Base-by-base conservation (phyloP, 2,113 vertebrate genomes). In the Bombycilla garrulus region DNA sequence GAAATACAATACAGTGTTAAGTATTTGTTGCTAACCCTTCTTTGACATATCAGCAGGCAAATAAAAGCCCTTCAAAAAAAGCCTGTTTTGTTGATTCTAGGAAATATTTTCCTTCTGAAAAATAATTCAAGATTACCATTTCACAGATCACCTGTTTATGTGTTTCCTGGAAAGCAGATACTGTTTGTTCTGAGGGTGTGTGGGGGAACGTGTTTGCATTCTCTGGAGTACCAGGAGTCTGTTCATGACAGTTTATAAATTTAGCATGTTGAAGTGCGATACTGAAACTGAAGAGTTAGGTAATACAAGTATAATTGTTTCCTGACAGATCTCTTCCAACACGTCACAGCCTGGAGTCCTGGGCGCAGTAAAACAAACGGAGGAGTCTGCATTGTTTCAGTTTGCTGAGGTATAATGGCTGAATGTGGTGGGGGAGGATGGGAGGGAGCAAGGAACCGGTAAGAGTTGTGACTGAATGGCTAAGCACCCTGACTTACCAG, bases 321-420 rank as follows among this genome's bases (percentile, higher is more conserved):
- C 45, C 77, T 95, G 93, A 86, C 96, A 98, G 98, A 98, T 98
- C 95, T 98, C 98, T 94, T 98, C 98, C 87, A 98, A 93, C 92
- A 95, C 98, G 14, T 97, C 98, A 29, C 97, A 97, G 50, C 94
- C 97, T 57, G 98, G 97, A 81, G 86, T 91, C 70, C 89, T 62
- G 2, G 92, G 85, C 48, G 78, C 97, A 94, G 95, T 97, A 81
- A 98, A 98, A 89, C 98, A 97, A 94, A 97, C 97, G 9, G 98
- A 98, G 64, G 96, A 98, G 33, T 98, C 98, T 29, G 96, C 98
- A 40, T 95, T 98, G 86, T 98, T 98, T 96, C 98, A 98, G 93
- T 98, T 98, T 95, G 98, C 98, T 92, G 98, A 98, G 98, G 98
- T 98, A 98, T 57, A 81, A 64, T 64, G 78, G 29, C 80, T 90